These are phyloP conservation scores for Nematolebias whitei DNA, from an alignment of 2,113 vertebrate species.

Conservation along the genomic window DNA sequence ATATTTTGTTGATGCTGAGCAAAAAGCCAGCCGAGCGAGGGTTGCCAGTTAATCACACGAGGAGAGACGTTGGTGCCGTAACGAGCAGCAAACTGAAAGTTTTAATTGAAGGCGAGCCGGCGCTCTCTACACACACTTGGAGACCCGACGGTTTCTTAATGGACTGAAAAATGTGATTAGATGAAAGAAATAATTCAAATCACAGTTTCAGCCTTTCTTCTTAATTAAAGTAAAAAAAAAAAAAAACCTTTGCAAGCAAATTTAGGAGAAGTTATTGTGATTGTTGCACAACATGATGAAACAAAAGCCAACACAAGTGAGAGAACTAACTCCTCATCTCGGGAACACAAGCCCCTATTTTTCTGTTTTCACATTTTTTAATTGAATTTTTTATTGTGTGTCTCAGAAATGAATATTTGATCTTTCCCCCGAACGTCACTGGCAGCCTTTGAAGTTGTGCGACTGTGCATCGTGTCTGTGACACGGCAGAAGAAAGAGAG, in stretches of 20 bases:
- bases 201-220: slow-evolving; percentile 9
- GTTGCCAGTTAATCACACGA: slow-evolving; percentile 62
- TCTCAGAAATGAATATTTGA: slow-evolving; percentile 80
- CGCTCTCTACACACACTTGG: slow-evolving; percentile 37
- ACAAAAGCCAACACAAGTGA: slow-evolving; percentile 52
- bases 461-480: slow-evolving; percentile 74
- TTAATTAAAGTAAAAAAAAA: slow-evolving; percentile 13
- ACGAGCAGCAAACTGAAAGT: slow-evolving; percentile 68
- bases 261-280: slow-evolving; percentile 15
- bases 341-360: slow-evolving; percentile 70
- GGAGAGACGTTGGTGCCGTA: slow-evolving; percentile 54
- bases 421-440: slow-evolving; percentile 78
- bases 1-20: slow-evolving; percentile 64
- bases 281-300: slow-evolving; percentile 26
- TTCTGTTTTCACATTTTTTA: slow-evolving; percentile 68
- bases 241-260: slow-evolving; percentile 29
- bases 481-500: slow-evolving; percentile 72
- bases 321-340: slow-evolving; percentile 58
- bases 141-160: slow-evolving; percentile 33
- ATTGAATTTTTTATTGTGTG: slow-evolving; percentile 77
- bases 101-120: slow-evolving; percentile 67
- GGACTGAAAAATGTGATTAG: slow-evolving; percentile 32
- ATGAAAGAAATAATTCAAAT: slow-evolving; percentile 52
- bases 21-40: slow-evolving; percentile 39
- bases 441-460: slow-evolving; percentile 78